Base-by-base conservation (phyloP, 2,888 invertebrate species). In the Agrochola lota region DNA sequence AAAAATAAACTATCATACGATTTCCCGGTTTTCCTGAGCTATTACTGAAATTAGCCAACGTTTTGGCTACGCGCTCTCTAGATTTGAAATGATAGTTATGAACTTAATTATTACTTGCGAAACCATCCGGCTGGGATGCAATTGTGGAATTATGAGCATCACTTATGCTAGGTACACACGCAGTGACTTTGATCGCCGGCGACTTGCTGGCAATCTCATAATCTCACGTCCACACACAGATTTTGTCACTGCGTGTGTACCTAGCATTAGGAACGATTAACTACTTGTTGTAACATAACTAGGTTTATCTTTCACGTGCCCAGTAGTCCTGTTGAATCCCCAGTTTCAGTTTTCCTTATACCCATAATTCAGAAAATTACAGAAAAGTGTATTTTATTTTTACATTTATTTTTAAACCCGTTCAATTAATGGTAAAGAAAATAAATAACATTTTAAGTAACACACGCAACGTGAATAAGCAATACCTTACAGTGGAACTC, bases 381-480 rank as follows among this genome's bases (percentile, higher is more conserved):
- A 46, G 49, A 76, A 73, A 76, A 71, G 40, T 63, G 52, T 68
- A n/a, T n/a, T n/a, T n/a, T n/a, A n/a, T n/a, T n/a, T n/a, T n/a
- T n/a, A n/a, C 52, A 73, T 75, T 64, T 75, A 68, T 73, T 77
- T 84, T 76, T 55, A 77, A 81, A 69, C 70, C 46, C 26, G 73
- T 77, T 77, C 64, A 85, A 81, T 83, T 81, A 85, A 71, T 69
- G 59, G 74, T 66, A 59, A 68, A 74, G 49, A 77, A 85, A 74
- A 83, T 74, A 85, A 84, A 85, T 85, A 78, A 70, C 55, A 74
- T 71, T 77, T 66, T 46, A 81, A 81, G 71, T 70, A 80, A 72
- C 60, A 64, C 69, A 71, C 68, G 71, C 74, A 78, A 74, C 64
- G 15, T 35, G 52, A 74, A 66, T 30, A 74, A 78, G 86, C 74